Conservation (phyloP, 2,888 invertebrate species). For the Oscheius sp. region DNA sequence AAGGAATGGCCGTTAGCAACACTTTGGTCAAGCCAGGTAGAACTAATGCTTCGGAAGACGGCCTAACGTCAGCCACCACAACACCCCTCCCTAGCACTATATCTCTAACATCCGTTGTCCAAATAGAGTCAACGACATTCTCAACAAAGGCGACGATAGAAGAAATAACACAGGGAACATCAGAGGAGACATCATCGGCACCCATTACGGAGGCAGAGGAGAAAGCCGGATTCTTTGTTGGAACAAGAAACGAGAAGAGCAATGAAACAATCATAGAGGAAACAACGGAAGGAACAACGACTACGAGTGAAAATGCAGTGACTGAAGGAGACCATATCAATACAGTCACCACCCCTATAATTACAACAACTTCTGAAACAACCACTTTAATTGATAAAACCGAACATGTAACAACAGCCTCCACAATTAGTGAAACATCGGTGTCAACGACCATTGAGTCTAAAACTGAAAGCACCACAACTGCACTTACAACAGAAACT, state of each 20-base stretch:
- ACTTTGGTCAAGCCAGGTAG: background rate
- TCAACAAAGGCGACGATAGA: background rate
- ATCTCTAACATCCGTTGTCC: background rate
- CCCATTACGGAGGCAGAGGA: background rate
- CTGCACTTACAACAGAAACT: conserved; percentile 29
- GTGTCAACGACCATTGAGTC: background rate
- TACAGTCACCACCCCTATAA: background rate
- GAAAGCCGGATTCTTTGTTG: conserved; percentile 4
- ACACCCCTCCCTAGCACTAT: background rate
- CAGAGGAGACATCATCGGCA: background rate
- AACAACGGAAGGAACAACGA: conserved; percentile 6
- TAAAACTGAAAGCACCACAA: background rate
- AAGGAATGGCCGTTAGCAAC: background rate
- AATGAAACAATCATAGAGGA: background rate
- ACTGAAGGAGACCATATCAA: background rate
- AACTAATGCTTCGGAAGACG: background rate
- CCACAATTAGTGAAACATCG: background rate
- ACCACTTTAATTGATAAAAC: background rate
- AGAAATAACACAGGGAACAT: background rate
- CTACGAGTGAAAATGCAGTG: background rate
- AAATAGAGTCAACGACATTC: background rate
- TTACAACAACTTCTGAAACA: background rate
- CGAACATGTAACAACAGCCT: background rate
- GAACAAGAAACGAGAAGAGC: background rate
- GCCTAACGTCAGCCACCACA: conserved; percentile 1